These are phyloP conservation scores for Boloria euphrosyne DNA, from an alignment of 2,888 invertebrate genomes.

Conservation along the genomic window DNA sequence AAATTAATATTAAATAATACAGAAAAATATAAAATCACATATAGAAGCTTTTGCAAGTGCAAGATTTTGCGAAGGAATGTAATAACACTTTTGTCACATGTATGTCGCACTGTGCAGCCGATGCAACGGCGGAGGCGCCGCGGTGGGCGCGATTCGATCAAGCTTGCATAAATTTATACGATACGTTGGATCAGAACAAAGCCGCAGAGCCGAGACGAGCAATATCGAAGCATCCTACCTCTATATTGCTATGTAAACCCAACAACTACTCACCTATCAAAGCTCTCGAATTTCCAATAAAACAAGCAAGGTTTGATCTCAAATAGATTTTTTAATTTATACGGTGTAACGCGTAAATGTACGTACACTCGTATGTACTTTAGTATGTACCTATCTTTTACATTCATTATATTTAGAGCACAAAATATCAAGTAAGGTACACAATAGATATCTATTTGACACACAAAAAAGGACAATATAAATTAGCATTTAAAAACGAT, in stretches of 20 bases:
- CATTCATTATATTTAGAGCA: neutral
- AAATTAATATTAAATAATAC: neutral
- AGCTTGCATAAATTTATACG: conserved; percentile 80
- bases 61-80: conserved; percentile 41
- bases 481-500: conserved; percentile 34
- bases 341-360: no score
- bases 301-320: conserved; percentile 35
- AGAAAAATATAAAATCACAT: neutral
- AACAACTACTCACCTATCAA: conserved; percentile 33
- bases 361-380: no score
- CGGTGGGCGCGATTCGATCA: conserved; percentile 60
- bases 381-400: neutral
- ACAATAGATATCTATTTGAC: no score
- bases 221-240: conserved; percentile 38
- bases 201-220: conserved; percentile 62
- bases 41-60: neutral
- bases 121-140: conserved; percentile 48
- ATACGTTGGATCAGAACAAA: conserved; percentile 76
- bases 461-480: neutral
- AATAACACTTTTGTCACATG: conserved; percentile 54
- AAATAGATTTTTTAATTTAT: conserved; percentile 10
- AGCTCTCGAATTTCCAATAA: conserved; percentile 36
- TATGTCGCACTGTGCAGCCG: conserved; percentile 45
- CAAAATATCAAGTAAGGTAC: no score
- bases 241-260: conserved; percentile 23